phyloP scores from a whole-genome alignment of 2,888 invertebrate species.

The Therioaphis trifolii region DNA sequence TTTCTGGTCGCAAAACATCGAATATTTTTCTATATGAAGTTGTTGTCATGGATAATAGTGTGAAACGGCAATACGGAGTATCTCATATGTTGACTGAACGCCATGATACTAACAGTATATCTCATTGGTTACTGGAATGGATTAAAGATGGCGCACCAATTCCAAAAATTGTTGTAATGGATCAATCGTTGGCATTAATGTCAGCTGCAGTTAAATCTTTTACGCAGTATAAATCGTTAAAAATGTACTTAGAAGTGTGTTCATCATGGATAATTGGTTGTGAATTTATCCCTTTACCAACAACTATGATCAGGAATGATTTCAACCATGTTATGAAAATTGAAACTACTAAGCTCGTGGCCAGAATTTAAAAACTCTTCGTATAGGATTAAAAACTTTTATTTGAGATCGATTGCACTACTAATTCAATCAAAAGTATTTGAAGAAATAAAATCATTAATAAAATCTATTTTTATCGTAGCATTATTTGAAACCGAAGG shows the following conservation, averaged over 20 bases:
- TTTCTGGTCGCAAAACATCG: background rate
- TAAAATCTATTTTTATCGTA: constrained; percentile 7
- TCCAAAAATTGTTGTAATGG: constrained; percentile 62
- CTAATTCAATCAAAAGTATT: constrained; percentile 11
- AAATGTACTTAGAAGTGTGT: no score
- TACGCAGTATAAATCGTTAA: no score
- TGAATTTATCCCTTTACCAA: no score
- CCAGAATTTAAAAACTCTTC: constrained; percentile 35
- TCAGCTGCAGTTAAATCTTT: constrained; percentile 19
- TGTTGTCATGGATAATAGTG: constrained; percentile 50
- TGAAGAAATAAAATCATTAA: constrained; percentile 1
- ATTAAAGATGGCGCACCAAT: constrained; percentile 47
- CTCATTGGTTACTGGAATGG: constrained; percentile 63
- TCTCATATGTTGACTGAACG: constrained; percentile 62
- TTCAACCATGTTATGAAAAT: constrained; percentile 62
- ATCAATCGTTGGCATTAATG: constrained; percentile 11
- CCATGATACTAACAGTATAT: constrained; percentile 62
- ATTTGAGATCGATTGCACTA: constrained; percentile 8
- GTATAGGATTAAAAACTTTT: constrained; percentile 24
- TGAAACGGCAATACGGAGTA: constrained; percentile 51
- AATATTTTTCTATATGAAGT: constrained; percentile 59
- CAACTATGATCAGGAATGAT: constrained; percentile 9
- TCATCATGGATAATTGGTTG: no score
- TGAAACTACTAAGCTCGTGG: constrained; percentile 56
- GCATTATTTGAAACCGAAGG: constrained; percentile 29